A percentile compares a stretch with the other conserved stretches of the same genome.
Conservation (phyloP, 2,797 vertebrate genomes). For the Xenopus petersii region DNA sequence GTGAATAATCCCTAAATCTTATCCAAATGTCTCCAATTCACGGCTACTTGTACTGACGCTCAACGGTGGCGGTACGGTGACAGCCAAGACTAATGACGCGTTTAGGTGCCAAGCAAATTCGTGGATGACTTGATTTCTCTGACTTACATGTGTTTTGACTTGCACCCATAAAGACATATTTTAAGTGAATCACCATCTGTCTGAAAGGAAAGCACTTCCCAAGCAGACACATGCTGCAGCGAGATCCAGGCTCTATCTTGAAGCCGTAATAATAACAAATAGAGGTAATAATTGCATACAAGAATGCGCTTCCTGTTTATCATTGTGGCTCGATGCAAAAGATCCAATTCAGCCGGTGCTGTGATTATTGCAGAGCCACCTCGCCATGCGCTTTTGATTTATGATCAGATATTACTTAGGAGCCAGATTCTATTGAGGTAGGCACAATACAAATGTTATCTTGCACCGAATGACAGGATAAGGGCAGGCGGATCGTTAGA, state of each 20-base stretch:
- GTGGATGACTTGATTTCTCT: slow-evolving; percentile 1
- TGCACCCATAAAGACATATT: too few relatives aligned
- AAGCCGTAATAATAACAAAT: too few relatives aligned
- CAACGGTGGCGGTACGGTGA: background rate
- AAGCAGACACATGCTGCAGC: too few relatives aligned
- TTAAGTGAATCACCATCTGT: too few relatives aligned
- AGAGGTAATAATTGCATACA: too few relatives aligned
- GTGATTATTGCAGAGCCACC: background rate
- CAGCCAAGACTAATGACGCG: background rate
- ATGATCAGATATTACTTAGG: background rate
- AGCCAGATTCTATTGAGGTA: background rate
- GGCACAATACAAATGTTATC: slow-evolving; percentile 18
- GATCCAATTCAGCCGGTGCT: slow-evolving; percentile 1
- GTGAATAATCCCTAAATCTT: background rate
- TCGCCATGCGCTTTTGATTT: background rate
- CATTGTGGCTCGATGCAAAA: background rate
- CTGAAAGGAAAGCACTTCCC: too few relatives aligned
- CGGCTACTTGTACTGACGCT: background rate
- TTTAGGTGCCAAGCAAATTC: background rate
- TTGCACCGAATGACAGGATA: background rate
- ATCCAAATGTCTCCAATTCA: background rate
- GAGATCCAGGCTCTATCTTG: too few relatives aligned
- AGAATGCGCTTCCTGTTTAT: too few relatives aligned
- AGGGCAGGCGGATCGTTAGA: background rate
- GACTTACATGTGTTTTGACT: background rate